Base-by-base conservation (phyloP, 2,113 vertebrate genomes). In the Ascaphus truei region DNA sequence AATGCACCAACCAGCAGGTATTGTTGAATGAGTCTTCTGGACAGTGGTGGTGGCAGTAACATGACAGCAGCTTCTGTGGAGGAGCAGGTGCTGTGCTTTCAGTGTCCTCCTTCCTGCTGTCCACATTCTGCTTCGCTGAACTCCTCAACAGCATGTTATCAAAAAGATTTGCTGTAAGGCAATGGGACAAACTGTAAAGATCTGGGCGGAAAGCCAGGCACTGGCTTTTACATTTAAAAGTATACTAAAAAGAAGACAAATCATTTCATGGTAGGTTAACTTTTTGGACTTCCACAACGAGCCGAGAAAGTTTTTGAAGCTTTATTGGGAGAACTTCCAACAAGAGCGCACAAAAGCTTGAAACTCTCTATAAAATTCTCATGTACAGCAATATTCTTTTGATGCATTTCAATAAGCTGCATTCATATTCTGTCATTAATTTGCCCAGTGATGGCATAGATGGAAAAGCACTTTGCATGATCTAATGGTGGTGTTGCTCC, bases 41-140 rank as follows among this genome's bases (percentile, higher is more conserved):
- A 72, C 95, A 98, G 50, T 97, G 91, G 75, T 97, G 93, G 64
- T 95, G 90, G 76, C 96, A 99, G 79, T 94, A 90, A 64, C 96
- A 99, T 79, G 84, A 92, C 65, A 98, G 81, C 36, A 91, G 77
- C 79, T 90, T 92, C 68, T 90, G 89, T 2, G 92, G 86, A 43
- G 88, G 86, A 23, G 88, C 83, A 31, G 93, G 77, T 51, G 83
- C 92, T 0, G 90, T 85, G 63, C 86, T 92, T 71, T 92, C 92
- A 9, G 85, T 76, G 1, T 86, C 81, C 71, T 93, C 93, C 78
- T 84, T 93, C 72, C 86, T 89, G 71, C 77, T 83, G 59, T 92
- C 91, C 80, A 80, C 75, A 20, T 82, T 88, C 67, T 92, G 77
- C 78, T 92, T 96, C 72, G 82, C 90, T 72, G 94, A 94, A 72